phyloP scores from a whole-genome alignment of 2,113 vertebrate genomes.

The Nerophis lumbriciformis region DNA sequence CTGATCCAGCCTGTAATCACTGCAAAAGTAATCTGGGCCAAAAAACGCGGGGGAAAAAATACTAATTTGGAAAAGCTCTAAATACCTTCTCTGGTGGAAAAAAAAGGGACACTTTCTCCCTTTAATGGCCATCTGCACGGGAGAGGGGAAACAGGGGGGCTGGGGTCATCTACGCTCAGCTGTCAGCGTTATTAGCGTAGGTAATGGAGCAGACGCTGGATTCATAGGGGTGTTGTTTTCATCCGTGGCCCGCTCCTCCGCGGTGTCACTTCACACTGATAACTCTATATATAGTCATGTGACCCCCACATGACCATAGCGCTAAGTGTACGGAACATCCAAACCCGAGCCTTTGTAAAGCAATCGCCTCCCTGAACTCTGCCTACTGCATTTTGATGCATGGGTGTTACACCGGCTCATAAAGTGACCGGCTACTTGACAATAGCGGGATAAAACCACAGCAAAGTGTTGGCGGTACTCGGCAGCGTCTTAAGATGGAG shows the following conservation, averaged over 20 bases:
- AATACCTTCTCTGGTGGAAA: conserved; percentile 81
- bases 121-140: conserved; percentile 99
- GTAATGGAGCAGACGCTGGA: conserved; percentile 94
- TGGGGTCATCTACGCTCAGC: conserved; percentile 98
- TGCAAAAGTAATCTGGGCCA: conserved; percentile 59
- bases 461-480: conserved; percentile 80
- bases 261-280: conserved; percentile 91
- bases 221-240: conserved; percentile 97
- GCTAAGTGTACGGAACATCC: conserved; percentile 86
- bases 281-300: conserved; percentile 97
- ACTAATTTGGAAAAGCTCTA: conserved; percentile 74
- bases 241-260: conserved; percentile 79
- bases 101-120: conserved; percentile 91
- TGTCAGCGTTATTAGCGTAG: conserved; percentile 98
- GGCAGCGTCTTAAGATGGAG: conserved; percentile 87
- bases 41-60: conserved; percentile 50
- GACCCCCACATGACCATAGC: conserved; percentile 79
- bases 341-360: conserved; percentile 79
- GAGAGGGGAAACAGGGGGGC: conserved; percentile 90
- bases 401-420: conserved; percentile 69
- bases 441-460: conserved; percentile 2
- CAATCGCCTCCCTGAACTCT: conserved; percentile 78
- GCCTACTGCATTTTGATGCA: conserved; percentile 89
- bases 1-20: conserved; percentile 59
- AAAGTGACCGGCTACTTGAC: conserved; percentile 75